A percentile compares a stretch with the other conserved stretches of the same genome.
phyloP scores from a whole-genome alignment of 2,113 vertebrate species.

The Elgaria multicarinata region DNA sequence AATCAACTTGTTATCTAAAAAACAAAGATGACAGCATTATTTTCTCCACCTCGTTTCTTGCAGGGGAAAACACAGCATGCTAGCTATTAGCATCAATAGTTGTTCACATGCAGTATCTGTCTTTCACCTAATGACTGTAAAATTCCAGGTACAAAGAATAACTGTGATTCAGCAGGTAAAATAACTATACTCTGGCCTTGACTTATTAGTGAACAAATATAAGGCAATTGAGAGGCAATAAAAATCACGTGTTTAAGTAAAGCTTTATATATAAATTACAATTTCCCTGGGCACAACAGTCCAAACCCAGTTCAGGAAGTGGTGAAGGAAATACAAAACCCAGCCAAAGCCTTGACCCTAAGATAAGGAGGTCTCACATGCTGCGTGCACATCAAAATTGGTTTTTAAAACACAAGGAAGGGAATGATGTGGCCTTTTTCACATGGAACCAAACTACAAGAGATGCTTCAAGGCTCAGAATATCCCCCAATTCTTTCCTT shows the following conservation, averaged over 20 bases:
- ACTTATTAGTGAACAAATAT: constrained; percentile 5
- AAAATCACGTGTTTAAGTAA: neutral
- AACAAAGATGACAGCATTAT: neutral
- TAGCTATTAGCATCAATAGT: too few species aligned
- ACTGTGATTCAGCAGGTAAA: constrained; percentile 25
- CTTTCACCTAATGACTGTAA: neutral
- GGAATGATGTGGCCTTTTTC: neutral
- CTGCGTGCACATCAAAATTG: neutral
- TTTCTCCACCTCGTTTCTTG: neutral
- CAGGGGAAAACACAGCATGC: too few species aligned
- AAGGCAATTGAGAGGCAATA: constrained; percentile 9
- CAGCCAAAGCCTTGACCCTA: neutral
- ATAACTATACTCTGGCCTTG: neutral
- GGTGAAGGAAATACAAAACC: neutral
- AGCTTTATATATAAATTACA: neutral
- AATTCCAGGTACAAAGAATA: constrained; percentile 1
- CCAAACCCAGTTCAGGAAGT: too few species aligned
- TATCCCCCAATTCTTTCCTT: too few species aligned
- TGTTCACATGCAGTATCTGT: neutral
- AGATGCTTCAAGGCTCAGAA: neutral
- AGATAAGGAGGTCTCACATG: neutral
- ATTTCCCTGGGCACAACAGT: neutral
- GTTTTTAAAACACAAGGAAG: neutral
- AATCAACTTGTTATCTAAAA: neutral
- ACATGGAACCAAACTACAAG: neutral